phyloP scores from a whole-genome alignment of 2,113 vertebrate genomes.

The Chaetodon auriga region DNA sequence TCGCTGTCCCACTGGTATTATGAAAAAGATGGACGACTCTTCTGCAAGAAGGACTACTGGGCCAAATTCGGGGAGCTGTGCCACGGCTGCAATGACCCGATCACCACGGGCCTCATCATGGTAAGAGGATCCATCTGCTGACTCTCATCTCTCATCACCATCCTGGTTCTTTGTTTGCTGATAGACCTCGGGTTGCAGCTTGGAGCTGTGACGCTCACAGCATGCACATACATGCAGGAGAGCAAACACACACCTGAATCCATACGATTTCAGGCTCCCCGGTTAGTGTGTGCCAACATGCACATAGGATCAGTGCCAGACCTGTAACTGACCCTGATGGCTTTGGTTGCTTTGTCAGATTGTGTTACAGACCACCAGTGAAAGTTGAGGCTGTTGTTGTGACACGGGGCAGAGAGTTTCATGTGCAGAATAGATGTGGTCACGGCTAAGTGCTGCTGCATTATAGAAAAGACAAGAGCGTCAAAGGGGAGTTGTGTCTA shows the following conservation, averaged over 20 bases:
- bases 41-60: constrained; percentile 99
- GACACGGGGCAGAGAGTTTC: constrained; percentile 37
- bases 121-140: constrained; percentile 80
- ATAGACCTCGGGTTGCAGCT: constrained; percentile 59
- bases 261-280: constrained; percentile 25
- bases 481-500: constrained; percentile 36
- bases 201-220: neutral
- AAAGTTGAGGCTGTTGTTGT: constrained; percentile 57
- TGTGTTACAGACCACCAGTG: constrained; percentile 66
- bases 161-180: constrained; percentile 55
- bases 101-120: constrained; percentile 98
- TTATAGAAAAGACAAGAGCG: constrained; percentile 56
- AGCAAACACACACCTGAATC: constrained; percentile 22
- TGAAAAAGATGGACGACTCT: constrained; percentile 96
- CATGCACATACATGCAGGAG: constrained; percentile 4
- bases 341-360: constrained; percentile 37
- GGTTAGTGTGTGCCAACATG: constrained; percentile 16
- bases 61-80: constrained; percentile 93
- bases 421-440: constrained; percentile 44
- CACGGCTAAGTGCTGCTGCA: constrained; percentile 55
- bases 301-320: constrained; percentile 51
- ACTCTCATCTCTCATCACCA: constrained; percentile 47
- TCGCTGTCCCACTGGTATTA: constrained; percentile 98
- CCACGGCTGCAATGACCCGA: constrained; percentile 95
- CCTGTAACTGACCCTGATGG: constrained; percentile 64